Evolutionary conservation across 2,888 invertebrate genomes (phyloP).

Genomic region (Lasioglossum morio): DNA sequence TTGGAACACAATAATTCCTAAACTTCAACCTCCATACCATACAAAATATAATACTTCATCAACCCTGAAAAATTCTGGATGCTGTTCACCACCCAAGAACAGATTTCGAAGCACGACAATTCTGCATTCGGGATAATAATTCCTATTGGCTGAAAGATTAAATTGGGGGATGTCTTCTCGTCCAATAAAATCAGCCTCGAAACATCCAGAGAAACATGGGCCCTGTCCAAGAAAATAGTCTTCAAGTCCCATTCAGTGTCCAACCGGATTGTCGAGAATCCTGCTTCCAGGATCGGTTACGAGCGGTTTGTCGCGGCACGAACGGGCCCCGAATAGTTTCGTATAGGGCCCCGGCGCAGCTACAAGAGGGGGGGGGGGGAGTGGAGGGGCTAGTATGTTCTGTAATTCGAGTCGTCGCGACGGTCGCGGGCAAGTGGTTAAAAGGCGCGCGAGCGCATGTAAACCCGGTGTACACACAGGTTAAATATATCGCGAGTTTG

Average conservation of each 20-base stretch:
- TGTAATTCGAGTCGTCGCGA: conserved; percentile 36
- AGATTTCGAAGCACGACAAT: neutral
- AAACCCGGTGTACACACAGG: conserved; percentile 43
- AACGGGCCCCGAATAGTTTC: neutral
- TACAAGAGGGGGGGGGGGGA: neutral
- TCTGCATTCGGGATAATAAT: neutral
- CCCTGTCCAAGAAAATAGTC: neutral
- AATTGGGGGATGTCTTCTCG: no score
- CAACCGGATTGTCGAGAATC: neutral
- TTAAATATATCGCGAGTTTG: conserved; percentile 60
- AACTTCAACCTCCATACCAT: neutral
- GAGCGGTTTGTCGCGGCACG: neutral
- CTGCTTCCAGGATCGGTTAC: neutral
- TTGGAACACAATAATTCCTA: neutral
- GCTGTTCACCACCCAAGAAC: neutral
- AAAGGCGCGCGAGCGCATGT: conserved; percentile 54
- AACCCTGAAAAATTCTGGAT: neutral
- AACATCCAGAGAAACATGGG: neutral
- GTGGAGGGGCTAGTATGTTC: neutral
- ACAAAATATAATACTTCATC: neutral
- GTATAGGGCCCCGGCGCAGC: neutral
- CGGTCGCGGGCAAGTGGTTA: conserved; percentile 47
- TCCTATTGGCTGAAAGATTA: no score
- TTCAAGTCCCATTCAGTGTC: neutral
- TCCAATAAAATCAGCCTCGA: neutral